A percentile compares a stretch with the other conserved stretches of the same genome.
phyloP scores from a whole-genome alignment of 2,113 vertebrate genomes.

The Neomonachus schauinslandi region DNA sequence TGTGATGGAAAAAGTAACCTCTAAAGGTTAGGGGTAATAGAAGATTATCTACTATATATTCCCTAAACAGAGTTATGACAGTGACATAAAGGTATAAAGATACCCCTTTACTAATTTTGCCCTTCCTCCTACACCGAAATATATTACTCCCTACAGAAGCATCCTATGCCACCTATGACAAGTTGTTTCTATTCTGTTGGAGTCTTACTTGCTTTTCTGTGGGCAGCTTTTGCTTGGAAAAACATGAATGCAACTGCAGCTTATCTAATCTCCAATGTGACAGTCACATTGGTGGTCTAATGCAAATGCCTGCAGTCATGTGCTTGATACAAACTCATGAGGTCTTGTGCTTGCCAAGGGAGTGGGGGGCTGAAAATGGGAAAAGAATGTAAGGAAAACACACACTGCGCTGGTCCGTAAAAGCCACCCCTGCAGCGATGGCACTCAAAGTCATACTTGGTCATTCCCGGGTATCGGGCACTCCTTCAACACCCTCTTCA shows the following conservation, averaged over 20 bases:
- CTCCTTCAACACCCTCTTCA: constrained; percentile 2
- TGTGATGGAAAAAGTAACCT: not conserved
- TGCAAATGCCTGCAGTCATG: constrained; percentile 61
- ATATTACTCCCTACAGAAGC: not conserved
- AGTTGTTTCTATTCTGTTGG: not conserved
- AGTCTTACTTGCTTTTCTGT: constrained; percentile 33
- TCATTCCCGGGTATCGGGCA: not conserved
- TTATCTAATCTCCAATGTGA: constrained; percentile 78
- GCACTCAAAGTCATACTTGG: not conserved
- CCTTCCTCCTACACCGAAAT: not conserved
- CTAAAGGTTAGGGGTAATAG: not conserved
- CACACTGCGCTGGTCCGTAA: not conserved
- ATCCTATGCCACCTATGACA: not conserved
- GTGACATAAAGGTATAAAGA: not conserved
- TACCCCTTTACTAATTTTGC: not conserved
- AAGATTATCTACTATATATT: not conserved
- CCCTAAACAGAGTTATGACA: not conserved
- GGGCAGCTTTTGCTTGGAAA: constrained; percentile 46
- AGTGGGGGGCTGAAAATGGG: not conserved
- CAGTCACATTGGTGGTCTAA: constrained; percentile 72
- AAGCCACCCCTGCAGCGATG: not conserved
- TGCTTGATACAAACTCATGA: constrained; percentile 63
- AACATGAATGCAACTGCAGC: constrained; percentile 44
- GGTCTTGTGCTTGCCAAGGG: not conserved
- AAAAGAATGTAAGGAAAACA: not conserved